phyloP scores from a whole-genome alignment of 2,797 vertebrate species.

The Enteromius treurensis region DNA sequence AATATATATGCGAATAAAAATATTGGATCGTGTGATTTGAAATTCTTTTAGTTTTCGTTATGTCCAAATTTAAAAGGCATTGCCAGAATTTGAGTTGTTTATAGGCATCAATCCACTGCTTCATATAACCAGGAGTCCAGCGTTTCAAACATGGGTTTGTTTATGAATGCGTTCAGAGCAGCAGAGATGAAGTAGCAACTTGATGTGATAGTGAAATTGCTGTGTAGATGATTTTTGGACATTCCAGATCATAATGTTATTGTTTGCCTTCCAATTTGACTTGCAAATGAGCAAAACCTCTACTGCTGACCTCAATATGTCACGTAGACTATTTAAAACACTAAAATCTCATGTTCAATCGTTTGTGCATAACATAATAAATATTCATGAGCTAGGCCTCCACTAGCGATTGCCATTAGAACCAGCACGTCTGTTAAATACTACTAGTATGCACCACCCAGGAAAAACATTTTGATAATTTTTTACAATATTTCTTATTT shows the following conservation, averaged over 20 bases:
- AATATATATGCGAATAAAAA: no score
- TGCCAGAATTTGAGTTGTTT: no score
- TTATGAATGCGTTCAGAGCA: background rate
- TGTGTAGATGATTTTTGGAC: background rate
- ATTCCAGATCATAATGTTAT: background rate
- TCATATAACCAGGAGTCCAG: background rate
- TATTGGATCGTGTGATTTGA: no score
- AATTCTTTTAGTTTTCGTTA: no score
- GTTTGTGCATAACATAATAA: slow-evolving; percentile 12
- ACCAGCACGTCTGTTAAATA: background rate
- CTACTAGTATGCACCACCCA: background rate
- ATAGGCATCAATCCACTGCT: background rate
- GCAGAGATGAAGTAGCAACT: background rate
- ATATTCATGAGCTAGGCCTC: background rate
- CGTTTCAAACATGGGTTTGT: background rate
- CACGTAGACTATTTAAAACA: slow-evolving; percentile 1
- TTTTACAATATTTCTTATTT: background rate
- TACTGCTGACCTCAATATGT: slow-evolving; percentile 12
- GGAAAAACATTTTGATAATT: background rate
- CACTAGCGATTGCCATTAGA: background rate
- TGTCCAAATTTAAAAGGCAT: no score
- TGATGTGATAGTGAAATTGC: background rate
- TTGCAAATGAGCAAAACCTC: slow-evolving; percentile 14
- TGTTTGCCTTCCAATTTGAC: background rate
- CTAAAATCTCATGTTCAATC: background rate